A percentile compares a stretch with the other conserved stretches of the same genome.
These are phyloP conservation scores for Natrix natrix DNA, from an alignment of 2,797 vertebrate species.

Conservation along the genomic window DNA sequence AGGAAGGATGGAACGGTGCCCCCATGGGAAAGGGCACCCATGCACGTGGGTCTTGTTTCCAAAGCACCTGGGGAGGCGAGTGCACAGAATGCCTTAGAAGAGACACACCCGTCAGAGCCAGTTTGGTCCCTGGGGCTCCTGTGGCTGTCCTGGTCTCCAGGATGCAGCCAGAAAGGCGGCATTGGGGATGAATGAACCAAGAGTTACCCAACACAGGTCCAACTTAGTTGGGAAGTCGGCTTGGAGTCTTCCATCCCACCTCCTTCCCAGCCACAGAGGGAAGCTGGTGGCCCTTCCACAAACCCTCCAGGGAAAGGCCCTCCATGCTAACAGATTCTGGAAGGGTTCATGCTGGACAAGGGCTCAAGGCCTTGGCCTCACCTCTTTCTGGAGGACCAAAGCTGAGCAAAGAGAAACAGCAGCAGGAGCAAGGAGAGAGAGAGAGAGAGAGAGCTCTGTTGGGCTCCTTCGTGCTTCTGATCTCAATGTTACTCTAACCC, in stretches of 20 bases:
- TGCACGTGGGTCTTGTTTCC: not conserved
- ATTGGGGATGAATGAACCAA: not conserved
- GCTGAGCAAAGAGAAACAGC: not conserved
- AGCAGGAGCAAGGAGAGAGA: no score
- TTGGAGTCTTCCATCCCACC: not conserved
- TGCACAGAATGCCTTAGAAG: not conserved
- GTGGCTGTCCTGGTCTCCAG: no score
- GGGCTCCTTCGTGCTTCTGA: not conserved
- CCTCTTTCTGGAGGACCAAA: not conserved
- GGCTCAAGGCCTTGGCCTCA: not conserved
- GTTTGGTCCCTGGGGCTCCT: not conserved
- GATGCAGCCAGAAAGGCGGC: not conserved
- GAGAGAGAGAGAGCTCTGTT: no score
- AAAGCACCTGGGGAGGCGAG: not conserved
- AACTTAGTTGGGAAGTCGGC: not conserved
- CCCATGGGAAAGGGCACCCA: not conserved
- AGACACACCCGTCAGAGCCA: not conserved
- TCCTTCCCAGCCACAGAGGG: not conserved
- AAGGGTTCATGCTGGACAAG: not conserved
- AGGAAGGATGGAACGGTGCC: accelerated
- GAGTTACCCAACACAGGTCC: not conserved
- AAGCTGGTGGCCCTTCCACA: not conserved
- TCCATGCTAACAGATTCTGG: not conserved
- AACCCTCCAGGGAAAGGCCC: not conserved
- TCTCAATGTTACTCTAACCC: not conserved